Percentiles rank a stretch among this genome's conserved stretches.
phyloP scores from a whole-genome alignment of 2,113 vertebrate genomes.

The Cottus gobio region DNA sequence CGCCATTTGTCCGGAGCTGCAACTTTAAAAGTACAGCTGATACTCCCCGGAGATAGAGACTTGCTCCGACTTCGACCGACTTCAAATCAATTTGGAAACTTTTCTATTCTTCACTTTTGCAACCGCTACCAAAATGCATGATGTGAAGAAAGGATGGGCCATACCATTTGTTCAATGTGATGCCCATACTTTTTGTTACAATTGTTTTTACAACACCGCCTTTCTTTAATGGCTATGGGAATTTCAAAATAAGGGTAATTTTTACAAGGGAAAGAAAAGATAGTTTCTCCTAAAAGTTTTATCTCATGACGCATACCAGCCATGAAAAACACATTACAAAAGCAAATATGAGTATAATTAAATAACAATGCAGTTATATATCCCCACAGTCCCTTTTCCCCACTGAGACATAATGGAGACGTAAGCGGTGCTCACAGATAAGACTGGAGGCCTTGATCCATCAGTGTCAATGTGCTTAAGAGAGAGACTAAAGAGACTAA shows the following conservation, averaged over 20 bases:
- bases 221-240: not conserved
- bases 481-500: not conserved
- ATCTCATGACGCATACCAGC: not conserved
- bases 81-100: not conserved
- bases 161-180: not conserved
- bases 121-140: not conserved
- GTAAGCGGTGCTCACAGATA: too few species aligned
- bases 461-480: not conserved
- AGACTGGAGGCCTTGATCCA: not conserved
- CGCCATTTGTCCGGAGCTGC: slow-evolving; percentile 9
- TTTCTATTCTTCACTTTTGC: not conserved
- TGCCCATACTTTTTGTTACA: not conserved
- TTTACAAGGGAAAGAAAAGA: not conserved
- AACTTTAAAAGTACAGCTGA: not conserved
- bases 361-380: too few species aligned
- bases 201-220: not conserved
- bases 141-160: not conserved
- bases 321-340: not conserved
- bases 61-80: not conserved
- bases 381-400: too few species aligned
- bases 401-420: too few species aligned
- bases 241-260: not conserved
- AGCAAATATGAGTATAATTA: not conserved
- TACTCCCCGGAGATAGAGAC: not conserved
- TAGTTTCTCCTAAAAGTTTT: too few species aligned